A percentile compares a stretch with the other conserved stretches of the same genome.
These are phyloP conservation scores for Orgyia antiqua DNA, from an alignment of 2,888 invertebrate genomes.

Conservation along the genomic window DNA sequence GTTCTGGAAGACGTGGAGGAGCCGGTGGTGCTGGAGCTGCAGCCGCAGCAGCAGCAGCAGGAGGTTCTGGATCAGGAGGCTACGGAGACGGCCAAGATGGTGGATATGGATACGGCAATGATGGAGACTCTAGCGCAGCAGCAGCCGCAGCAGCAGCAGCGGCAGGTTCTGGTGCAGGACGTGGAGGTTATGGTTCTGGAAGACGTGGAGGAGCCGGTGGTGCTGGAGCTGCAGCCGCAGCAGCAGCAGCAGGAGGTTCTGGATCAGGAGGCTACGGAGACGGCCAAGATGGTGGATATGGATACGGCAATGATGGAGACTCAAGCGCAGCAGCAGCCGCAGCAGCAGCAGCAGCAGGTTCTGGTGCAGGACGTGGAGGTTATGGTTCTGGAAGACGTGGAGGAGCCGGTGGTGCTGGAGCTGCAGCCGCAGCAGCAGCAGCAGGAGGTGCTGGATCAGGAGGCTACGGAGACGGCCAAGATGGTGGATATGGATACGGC, in stretches of 20 bases:
- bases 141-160: slow-evolving; percentile 3
- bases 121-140: neutral
- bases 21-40: neutral
- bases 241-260: neutral
- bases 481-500: too few relatives aligned
- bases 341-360: slow-evolving; percentile 1
- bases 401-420: neutral
- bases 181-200: slow-evolving; percentile 2
- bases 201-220: neutral
- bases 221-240: neutral
- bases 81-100: neutral
- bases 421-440: slow-evolving; percentile 4
- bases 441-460: neutral
- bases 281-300: too few relatives aligned
- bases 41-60: slow-evolving; percentile 4
- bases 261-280: neutral
- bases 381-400: neutral
- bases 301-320: neutral
- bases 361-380: neutral
- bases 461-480: slow-evolving; percentile 3
- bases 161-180: neutral
- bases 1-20: too few relatives aligned
- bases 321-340: neutral
- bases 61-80: neutral
- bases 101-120: neutral